Evolutionary conservation across 2,888 invertebrate genomes (phyloP).

Genomic region (Zelleria hepariella): DNA sequence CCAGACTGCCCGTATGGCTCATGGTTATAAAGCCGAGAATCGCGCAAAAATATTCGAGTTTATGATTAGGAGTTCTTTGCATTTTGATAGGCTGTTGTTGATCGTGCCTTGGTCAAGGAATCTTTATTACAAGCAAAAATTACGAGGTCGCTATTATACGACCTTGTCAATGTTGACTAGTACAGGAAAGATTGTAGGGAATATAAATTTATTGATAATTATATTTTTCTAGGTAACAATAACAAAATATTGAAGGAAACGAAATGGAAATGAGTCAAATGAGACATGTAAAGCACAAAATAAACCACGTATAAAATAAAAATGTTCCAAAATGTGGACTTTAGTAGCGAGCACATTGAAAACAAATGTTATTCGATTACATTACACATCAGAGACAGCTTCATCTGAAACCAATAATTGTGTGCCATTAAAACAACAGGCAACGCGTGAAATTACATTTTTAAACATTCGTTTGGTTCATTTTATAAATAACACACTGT

Average conservation of each 20-base stretch:
- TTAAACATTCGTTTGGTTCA: background rate
- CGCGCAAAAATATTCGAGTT: background rate
- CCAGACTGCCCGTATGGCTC: background rate
- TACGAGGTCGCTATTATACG: background rate
- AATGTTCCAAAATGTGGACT: too few relatives aligned
- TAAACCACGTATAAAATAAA: too few relatives aligned
- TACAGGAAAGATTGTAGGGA: background rate
- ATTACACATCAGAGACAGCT: background rate
- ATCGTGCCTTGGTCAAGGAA: background rate
- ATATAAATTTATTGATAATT: too few relatives aligned
- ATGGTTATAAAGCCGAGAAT: background rate
- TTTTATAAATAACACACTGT: background rate
- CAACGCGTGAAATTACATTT: background rate
- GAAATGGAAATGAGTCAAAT: too few relatives aligned
- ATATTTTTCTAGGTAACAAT: too few relatives aligned
- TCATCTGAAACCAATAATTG: background rate
- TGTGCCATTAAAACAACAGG: background rate
- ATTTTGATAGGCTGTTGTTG: background rate
- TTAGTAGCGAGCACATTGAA: too few relatives aligned
- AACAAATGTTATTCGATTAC: background rate
- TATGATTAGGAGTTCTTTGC: background rate
- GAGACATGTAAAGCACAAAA: too few relatives aligned
- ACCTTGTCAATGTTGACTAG: background rate
- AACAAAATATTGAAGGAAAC: too few relatives aligned
- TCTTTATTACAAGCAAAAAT: background rate